Evolutionary conservation across 1,140 invertebrate species (phyloP).

Genomic region (Trachymyrmex cornetzi): DNA sequence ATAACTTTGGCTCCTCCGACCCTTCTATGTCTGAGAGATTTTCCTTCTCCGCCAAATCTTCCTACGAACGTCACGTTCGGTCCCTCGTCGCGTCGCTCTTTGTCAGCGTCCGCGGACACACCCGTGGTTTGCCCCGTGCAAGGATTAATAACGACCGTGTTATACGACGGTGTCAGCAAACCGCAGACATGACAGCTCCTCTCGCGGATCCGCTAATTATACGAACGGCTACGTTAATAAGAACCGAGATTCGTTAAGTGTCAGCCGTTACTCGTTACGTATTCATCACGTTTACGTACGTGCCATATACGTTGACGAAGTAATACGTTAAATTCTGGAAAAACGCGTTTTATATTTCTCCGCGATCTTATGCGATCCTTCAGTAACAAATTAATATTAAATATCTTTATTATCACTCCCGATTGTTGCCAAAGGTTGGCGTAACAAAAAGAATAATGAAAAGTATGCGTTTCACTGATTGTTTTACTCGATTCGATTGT

Average conservation of each 20-base stretch:
- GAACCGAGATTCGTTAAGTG: conserved; percentile 54
- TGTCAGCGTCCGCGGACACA: background rate
- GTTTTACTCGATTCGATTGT: too few species aligned
- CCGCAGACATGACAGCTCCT: conserved; percentile 26
- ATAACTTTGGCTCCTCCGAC: conserved; percentile 44
- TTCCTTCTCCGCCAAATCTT: conserved; percentile 21
- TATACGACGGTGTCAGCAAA: conserved; percentile 29
- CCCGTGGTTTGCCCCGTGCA: conserved; percentile 20
- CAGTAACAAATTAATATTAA: background rate
- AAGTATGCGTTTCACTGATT: too few species aligned
- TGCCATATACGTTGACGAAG: background rate
- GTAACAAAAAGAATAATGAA: too few species aligned
- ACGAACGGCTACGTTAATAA: conserved; percentile 37
- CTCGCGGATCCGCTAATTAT: conserved; percentile 44
- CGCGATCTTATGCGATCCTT: background rate
- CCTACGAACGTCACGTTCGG: background rate
- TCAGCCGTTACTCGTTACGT: conserved; percentile 1
- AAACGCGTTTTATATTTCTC: background rate
- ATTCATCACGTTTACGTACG: background rate
- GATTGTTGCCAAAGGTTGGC: too few species aligned
- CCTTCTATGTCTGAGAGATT: too few species aligned
- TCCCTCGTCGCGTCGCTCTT: conserved; percentile 16
- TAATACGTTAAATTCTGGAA: conserved; percentile 11
- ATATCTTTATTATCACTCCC: background rate
- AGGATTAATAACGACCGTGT: conserved; percentile 58